Evolutionary conservation across 2,113 vertebrate genomes (phyloP).

Genomic region (Plecturocebus donacophilus): DNA sequence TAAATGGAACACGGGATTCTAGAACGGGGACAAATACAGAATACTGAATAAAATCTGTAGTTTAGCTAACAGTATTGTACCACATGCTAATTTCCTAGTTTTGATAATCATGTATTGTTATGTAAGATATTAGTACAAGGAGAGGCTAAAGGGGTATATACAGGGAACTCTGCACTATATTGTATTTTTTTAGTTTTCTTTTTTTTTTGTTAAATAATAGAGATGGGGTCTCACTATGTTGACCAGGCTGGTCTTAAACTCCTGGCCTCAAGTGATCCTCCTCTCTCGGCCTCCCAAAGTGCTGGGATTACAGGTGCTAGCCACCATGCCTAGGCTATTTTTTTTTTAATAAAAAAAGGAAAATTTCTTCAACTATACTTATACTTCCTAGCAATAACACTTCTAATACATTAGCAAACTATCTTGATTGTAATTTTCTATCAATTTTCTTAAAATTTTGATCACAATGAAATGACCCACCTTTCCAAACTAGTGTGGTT

Average conservation of each 20-base stretch:
- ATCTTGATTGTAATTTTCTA: not conserved
- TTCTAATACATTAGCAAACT: not conserved
- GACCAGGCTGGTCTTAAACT: too few species aligned
- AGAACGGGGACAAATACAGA: not conserved
- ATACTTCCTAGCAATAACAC: not conserved
- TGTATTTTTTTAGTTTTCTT: not conserved
- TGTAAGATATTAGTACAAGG: not conserved
- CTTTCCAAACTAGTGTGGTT: not conserved
- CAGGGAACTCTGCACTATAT: not conserved
- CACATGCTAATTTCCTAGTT: not conserved
- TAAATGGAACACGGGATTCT: not conserved
- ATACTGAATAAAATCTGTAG: not conserved
- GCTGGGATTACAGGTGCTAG: too few species aligned
- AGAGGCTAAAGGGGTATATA: not conserved
- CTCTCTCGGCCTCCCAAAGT: too few species aligned
- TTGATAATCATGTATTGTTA: constrained; percentile 34
- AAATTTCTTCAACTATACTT: not conserved
- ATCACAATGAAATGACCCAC: not conserved
- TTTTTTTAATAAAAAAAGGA: not conserved
- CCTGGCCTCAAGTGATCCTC: too few species aligned
- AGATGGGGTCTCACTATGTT: too few species aligned
- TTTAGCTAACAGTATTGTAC: not conserved
- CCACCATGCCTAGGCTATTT: too few species aligned
- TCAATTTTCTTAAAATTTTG: constrained; percentile 29
- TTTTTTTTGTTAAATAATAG: too few species aligned